Conservation (phyloP, 1,140 invertebrate species). For the Rhopalosiphum maidis region DNA sequence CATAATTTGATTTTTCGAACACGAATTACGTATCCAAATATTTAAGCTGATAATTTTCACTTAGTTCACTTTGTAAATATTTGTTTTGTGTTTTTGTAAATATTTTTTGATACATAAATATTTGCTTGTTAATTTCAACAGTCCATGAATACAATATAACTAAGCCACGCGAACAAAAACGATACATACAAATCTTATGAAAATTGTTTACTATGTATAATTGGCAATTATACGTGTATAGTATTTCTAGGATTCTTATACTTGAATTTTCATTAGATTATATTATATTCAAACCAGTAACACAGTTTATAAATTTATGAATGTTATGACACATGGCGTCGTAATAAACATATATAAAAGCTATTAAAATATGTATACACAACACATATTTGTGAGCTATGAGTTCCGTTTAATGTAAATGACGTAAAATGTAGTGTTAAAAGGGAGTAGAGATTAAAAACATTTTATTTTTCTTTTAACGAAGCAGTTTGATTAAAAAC, state of each 20-base stretch:
- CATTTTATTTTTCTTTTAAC: conserved; percentile 42
- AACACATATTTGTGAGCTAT: not conserved
- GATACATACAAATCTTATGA: not conserved
- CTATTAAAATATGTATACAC: not conserved
- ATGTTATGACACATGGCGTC: not conserved
- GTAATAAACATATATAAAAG: not conserved
- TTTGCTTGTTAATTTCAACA: not conserved
- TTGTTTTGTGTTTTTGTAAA: not conserved
- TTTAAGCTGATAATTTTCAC: not conserved
- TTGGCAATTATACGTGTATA: not conserved
- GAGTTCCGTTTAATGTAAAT: not conserved
- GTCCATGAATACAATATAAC: not conserved
- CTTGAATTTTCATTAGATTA: not conserved
- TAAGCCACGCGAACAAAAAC: not conserved
- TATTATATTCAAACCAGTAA: not conserved
- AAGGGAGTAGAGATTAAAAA: conserved; percentile 9
- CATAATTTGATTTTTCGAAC: not conserved
- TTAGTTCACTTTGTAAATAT: conserved; percentile 2
- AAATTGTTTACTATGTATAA: not conserved
- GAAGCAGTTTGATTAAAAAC: conserved; percentile 49
- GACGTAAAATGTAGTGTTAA: not conserved
- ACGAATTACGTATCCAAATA: not conserved
- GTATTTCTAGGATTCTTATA: not conserved
- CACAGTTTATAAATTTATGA: not conserved
- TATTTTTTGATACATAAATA: conserved; percentile 10